Percentiles rank a stretch among this genome's conserved stretches.
These are phyloP conservation scores for Arctocebus calabarensis DNA, from an alignment of 2,797 vertebrate species.

Conservation along the genomic window DNA sequence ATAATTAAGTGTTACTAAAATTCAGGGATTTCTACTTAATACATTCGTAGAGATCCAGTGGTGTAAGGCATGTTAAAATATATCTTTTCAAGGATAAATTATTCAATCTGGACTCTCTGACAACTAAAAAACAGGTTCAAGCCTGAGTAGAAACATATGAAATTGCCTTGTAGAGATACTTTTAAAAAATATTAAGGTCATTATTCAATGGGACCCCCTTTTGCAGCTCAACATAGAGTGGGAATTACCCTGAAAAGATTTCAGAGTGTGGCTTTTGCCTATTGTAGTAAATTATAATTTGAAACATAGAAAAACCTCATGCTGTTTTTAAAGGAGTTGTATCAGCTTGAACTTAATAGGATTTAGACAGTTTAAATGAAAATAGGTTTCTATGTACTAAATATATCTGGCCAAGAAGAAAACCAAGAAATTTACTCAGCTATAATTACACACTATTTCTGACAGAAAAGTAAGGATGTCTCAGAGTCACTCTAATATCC, in stretches of 20 bases:
- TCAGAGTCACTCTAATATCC: not conserved
- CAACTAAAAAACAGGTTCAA: not conserved
- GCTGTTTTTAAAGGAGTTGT: conserved; percentile 12
- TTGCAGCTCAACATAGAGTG: not conserved
- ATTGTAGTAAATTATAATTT: not conserved
- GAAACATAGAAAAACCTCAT: not conserved
- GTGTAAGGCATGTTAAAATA: not conserved
- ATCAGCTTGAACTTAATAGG: not conserved
- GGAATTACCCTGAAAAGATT: not conserved
- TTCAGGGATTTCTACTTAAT: not conserved
- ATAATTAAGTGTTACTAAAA: not conserved
- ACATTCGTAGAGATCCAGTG: not conserved
- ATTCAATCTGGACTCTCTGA: too few relatives aligned
- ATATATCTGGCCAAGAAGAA: not conserved
- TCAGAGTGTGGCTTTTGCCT: not conserved
- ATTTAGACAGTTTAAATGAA: not conserved
- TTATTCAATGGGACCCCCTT: not conserved
- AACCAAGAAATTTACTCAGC: not conserved
- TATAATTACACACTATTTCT: not conserved
- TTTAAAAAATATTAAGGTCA: not conserved
- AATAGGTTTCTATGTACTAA: not conserved
- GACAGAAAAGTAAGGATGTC: not conserved
- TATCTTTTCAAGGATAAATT: not conserved
- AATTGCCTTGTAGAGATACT: not conserved
- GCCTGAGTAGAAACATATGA: not conserved